Evolutionary conservation across 2,888 invertebrate species (phyloP).

Genomic region (Bruchidius siliquastri): DNA sequence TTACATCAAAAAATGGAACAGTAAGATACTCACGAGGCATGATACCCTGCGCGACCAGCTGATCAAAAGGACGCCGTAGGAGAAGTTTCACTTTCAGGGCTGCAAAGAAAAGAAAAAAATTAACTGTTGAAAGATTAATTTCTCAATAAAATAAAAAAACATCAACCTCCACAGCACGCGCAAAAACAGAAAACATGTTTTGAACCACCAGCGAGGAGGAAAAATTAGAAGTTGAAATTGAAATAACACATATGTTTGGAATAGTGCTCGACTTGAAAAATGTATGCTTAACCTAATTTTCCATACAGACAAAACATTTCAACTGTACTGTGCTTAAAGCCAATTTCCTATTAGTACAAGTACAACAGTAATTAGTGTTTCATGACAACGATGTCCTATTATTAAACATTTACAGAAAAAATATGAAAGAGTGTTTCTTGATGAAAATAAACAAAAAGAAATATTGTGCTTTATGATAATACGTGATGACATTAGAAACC

Average conservation of each 20-base stretch:
- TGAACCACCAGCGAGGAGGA: not conserved
- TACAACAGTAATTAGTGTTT: not conserved
- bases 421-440: too few species aligned
- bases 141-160: not conserved
- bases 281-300: not conserved
- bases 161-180: not conserved
- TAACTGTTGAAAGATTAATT: slow-evolving; percentile 4
- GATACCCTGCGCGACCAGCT: slow-evolving; percentile 96
- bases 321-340: not conserved
- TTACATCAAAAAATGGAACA: not conserved
- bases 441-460: too few species aligned
- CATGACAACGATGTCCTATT: not conserved
- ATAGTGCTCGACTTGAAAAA: not conserved
- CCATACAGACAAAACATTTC: not conserved
- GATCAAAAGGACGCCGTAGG: slow-evolving; percentile 89
- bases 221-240: not conserved
- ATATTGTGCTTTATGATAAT: too few species aligned
- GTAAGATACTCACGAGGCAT: slow-evolving; percentile 87
- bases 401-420: too few species aligned
- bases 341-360: not conserved
- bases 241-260: not conserved
- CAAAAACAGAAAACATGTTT: not conserved
- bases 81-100: slow-evolving; percentile 96
- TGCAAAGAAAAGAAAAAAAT: slow-evolving; percentile 53
- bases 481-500: too few species aligned